Evolutionary conservation across 2,888 invertebrate genomes (phyloP), one percentile per base, ranked within the genome.

Genomic region (Nomada lathburiana): DNA sequence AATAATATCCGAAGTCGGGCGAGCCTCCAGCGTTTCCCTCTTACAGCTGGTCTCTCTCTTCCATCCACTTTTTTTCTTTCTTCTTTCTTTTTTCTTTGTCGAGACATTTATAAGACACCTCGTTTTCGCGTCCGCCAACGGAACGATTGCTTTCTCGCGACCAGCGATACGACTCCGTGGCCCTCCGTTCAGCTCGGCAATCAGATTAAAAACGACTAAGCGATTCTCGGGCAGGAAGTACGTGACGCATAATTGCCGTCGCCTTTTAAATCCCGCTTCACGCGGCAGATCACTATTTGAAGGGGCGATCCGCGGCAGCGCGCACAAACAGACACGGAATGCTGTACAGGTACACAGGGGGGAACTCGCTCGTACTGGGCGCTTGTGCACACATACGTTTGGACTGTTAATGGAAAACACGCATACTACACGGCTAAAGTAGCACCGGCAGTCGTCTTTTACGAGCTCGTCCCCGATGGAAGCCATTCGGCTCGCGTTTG

Each of bases 361-460:
- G 44, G 44, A 73, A 75, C 63, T 76, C 72, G 59, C 29, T 63
- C 68, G 69, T 64, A 64, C 65, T 52, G 29, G 62, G 64, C 70
- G 57, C 63, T 36, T 55, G 36, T 36, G 36, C 65, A 60, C 78
- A 63, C 72, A 65, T 11, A 57, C 55, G 47, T n/a, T 60, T 11
- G n/a, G 23, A 26, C 63, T 80, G 82, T 87, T 87, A 82, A 84
- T 80, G 82, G 86, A 76, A 75, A 71, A 76, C 84, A 76, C 73
- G 82, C n/a, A n/a, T 79, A 86, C 86, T 79, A 80, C 73, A 65
- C 62, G 26, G 65, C 60, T 62, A 79, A 79, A 86, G 82, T 82
- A 80, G 80, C 71, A 68, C 74, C 23, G 69, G 42, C 76, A 86
- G 84, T 80, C 86, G 74, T 88, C 82, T 88, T 88, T 88, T 86